Percentiles rank a stretch among this genome's conserved stretches.
Evolutionary conservation across 53 echinoderm and acorn worm genomes (phyloP).

Genomic region (Mesocentrotus franciscanus): DNA sequence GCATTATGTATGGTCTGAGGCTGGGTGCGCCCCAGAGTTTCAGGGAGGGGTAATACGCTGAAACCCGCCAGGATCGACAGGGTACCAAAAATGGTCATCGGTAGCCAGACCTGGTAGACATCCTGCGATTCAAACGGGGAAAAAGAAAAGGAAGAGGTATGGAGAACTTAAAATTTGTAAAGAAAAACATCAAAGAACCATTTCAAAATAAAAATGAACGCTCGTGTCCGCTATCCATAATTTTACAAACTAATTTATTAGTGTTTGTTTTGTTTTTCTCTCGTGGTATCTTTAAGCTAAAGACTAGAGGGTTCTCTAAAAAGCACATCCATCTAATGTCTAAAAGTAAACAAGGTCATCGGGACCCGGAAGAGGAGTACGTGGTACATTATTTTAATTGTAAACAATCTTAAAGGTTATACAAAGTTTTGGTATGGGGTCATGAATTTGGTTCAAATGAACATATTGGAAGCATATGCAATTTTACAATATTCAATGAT

Average conservation of each 20-base stretch:
- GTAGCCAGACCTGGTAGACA: conserved; percentile 59
- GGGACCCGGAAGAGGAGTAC: too few species aligned
- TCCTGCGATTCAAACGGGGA: not conserved
- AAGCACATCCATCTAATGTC: too few species aligned
- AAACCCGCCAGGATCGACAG: conserved; percentile 80
- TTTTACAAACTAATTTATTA: not conserved
- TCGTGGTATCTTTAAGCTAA: too few species aligned
- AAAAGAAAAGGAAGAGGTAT: not conserved
- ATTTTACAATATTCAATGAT: too few species aligned
- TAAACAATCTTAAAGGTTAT: too few species aligned
- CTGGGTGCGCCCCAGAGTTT: conserved; percentile 78
- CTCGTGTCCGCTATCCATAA: not conserved
- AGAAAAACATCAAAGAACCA: not conserved
- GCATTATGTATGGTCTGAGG: conserved; percentile 83
- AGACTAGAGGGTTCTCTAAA: too few species aligned
- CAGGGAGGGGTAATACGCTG: conserved; percentile 77
- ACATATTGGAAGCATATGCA: too few species aligned
- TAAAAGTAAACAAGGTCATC: too few species aligned
- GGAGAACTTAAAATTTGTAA: not conserved
- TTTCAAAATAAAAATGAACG: not conserved
- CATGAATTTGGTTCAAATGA: too few species aligned
- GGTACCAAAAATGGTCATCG: conserved; percentile 79
- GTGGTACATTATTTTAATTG: too few species aligned
- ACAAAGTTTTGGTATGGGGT: too few species aligned
- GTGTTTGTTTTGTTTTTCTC: too few species aligned